Base-by-base conservation (phyloP, 2,888 invertebrate genomes). In the Acanthosepion pharaonis region DNA sequence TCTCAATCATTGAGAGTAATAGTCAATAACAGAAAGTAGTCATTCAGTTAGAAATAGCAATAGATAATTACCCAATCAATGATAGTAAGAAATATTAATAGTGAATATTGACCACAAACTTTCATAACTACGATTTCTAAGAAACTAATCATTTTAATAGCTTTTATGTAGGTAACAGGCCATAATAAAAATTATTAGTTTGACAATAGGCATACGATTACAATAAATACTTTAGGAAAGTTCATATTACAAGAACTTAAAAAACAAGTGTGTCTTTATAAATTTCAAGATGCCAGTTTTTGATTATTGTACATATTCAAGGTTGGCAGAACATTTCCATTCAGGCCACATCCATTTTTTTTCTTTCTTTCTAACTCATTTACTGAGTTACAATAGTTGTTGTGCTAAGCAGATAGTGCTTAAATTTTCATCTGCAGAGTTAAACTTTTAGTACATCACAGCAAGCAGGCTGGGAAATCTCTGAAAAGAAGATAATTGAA, bases 401-500 rank as follows among this genome's bases (percentile, higher is more conserved):
- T 78, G 33, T 78, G 78, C 78, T 78, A n/a, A 78, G 9, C 78
- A 78, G 33, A n/a, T n/a, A n/a, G n/a, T 78, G n/a, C 78, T 78
- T n/a, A 78, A 78, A n/a, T 9, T 78, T 33, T 78, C 78, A n/a
- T 78, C 5, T n/a, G 33, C n/a, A 78, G 11, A 23, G 78, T 78
- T 78, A 78, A 78, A 78, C 15, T 78, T 78, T 78, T 78, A 78
- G 78, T 78, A 78, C 2, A n/a, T 78, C n/a, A 78, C 78, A 11
- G 78, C 78, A 78, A 78, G 18, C 78, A 78, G 78, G 78, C n/a
- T 78, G n/a, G 33, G 78, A 15, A 78, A 78, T 78, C 9, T 78
- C 78, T 78, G 78, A 78, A 78, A 78, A 78, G 78, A 78, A 78
- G 78, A 78, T 59, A 59, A 59, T 59, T 59, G 59, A 78, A 78